Evolutionary conservation across 2,888 invertebrate species (phyloP), one percentile per base, ranked within the genome.

Genomic region (Frankliniella intonsa): DNA sequence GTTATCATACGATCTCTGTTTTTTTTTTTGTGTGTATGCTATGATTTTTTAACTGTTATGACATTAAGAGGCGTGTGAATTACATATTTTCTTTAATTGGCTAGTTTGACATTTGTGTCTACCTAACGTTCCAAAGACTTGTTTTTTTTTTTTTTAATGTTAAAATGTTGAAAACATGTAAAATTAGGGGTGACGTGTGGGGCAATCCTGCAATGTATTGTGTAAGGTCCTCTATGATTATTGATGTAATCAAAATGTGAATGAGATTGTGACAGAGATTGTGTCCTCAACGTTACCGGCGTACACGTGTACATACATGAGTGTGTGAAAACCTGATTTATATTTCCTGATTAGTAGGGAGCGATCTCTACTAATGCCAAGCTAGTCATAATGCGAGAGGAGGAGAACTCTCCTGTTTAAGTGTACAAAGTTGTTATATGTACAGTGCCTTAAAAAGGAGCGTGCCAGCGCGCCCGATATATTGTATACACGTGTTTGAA

Each of bases 401-500:
- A 76, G 69, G 25, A n/a, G 69, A 19, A 14, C 22, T 76, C 25
- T 76, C 69, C 25, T 25, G 22, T 25, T 76, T 25, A 76, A 10
- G 22, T 76, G 69, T 76, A 76, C 69, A 76, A 76, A 76, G 25
- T 22, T 76, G 69, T 76, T 76, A 76, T 25, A 22, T 76, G 69
- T 76, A 22, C 25, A 76, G 69, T 76, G 69, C 69, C 69, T 76
- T 76, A 76, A 76, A 25, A 76, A 12, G 22, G 38, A 12, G 69
- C 25, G 69, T 22, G 69, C 69, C 1, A 25, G 69, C 69, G 69
- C 25, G 25, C 69, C 10, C 12, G 11, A 76, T 76, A 76, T 76
- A 76, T 76, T 76, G 69, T 76, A 76, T 25, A 76, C 22, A 25
- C 25, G 69, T 76, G 69, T 76, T 76, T 76, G 62, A 62, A 62